These are phyloP conservation scores for Ectropis grisescens DNA, from an alignment of 1,140 invertebrate species.

Conservation along the genomic window DNA sequence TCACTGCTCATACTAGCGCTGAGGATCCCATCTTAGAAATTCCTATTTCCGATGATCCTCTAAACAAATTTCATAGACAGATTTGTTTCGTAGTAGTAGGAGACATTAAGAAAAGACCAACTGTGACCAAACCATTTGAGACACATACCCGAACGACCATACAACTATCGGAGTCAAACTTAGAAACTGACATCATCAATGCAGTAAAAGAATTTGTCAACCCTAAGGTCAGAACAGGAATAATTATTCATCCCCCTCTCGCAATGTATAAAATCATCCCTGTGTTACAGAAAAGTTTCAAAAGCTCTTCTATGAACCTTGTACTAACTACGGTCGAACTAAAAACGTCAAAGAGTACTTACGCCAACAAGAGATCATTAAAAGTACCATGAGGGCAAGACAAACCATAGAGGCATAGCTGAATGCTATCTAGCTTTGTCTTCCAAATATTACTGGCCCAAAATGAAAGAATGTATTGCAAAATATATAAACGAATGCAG, in stretches of 20 bases:
- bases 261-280: slow-evolving; percentile 9
- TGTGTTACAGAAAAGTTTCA: slow-evolving; percentile 1
- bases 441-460: slow-evolving; percentile 12
- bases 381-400: slow-evolving; percentile 15
- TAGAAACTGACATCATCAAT: slow-evolving; percentile 7
- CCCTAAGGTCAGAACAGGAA: slow-evolving; percentile 9
- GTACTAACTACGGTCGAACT: too few relatives aligned
- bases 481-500: slow-evolving; percentile 9
- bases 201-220: slow-evolving; percentile 10
- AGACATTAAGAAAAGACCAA: slow-evolving; percentile 5
- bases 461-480: slow-evolving; percentile 9
- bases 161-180: slow-evolving; percentile 8
- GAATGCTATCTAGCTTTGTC: slow-evolving; percentile 8
- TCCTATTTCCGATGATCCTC: slow-evolving; percentile 4
- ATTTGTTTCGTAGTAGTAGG: slow-evolving; percentile 5
- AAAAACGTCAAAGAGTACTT: too few relatives aligned
- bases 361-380: slow-evolving; percentile 11
- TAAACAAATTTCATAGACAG: slow-evolving; percentile 7
- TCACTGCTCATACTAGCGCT: background rate
- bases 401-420: slow-evolving; percentile 12
- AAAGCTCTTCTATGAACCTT: background rate
- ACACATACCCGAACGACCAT: slow-evolving; percentile 5
- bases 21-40: slow-evolving; percentile 8
- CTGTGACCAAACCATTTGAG: slow-evolving; percentile 10
- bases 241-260: slow-evolving; percentile 4